Evolutionary conservation across 2,797 vertebrate genomes (phyloP).

Genomic region (Hoplostethus atlanticus): DNA sequence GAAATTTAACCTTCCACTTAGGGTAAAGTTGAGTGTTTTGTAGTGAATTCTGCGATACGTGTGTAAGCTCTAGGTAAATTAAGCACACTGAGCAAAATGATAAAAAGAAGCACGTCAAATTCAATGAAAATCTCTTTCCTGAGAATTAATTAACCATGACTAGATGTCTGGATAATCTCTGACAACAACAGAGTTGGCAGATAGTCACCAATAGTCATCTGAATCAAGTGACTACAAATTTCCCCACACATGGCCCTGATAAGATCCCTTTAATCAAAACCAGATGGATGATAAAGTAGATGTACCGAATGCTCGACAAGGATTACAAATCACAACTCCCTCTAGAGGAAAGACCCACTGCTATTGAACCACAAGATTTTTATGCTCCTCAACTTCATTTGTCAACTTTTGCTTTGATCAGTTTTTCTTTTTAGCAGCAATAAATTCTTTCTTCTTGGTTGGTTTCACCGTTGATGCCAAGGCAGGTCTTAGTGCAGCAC

Average conservation of each 20-base stretch:
- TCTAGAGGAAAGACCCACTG: conserved; percentile 19
- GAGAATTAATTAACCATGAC: conserved; percentile 52
- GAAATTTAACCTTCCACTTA: too few species aligned
- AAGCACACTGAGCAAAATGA: conserved; percentile 21
- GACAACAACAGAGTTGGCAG: conserved; percentile 39
- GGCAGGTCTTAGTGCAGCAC: conserved; percentile 29
- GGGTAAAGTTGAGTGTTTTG: too few species aligned
- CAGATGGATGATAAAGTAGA: conserved; percentile 20
- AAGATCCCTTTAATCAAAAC: conserved; percentile 25
- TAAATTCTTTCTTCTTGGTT: background rate
- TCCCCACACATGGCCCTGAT: conserved; percentile 40
- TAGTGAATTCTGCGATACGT: too few species aligned
- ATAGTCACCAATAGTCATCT: conserved; percentile 48
- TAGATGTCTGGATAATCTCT: conserved; percentile 31
- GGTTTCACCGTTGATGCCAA: conserved; percentile 45
- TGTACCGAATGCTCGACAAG: conserved; percentile 2
- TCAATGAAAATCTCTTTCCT: conserved; percentile 49
- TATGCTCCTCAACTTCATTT: background rate
- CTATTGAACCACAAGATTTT: background rate
- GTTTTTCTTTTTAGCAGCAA: conserved; percentile 12
- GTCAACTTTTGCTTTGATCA: too few species aligned
- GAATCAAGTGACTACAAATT: conserved; percentile 42
- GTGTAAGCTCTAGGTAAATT: background rate
- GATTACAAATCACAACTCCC: conserved; percentile 17
- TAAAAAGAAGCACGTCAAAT: conserved; percentile 37